phyloP scores from a whole-genome alignment of 2,113 vertebrate species.

The Struthio camelus region DNA sequence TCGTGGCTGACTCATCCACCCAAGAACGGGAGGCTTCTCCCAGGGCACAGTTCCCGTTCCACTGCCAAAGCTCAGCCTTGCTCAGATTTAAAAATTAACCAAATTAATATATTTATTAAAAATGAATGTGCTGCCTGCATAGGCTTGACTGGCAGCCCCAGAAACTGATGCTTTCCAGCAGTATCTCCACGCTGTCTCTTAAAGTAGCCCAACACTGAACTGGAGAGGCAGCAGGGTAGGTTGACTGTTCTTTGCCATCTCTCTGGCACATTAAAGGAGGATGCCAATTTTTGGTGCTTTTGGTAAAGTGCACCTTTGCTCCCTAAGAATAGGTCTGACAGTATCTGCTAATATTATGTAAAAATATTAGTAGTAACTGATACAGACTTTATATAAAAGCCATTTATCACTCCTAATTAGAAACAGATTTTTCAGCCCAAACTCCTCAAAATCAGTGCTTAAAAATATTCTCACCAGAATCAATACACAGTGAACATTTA shows the following conservation, averaged over 20 bases:
- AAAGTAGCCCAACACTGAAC: background rate
- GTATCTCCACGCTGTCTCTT: background rate
- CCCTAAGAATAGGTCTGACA: background rate
- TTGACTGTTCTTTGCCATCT: background rate
- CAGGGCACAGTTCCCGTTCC: background rate
- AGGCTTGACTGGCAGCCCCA: conserved; percentile 1
- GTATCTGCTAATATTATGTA: background rate
- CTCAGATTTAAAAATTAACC: conserved; percentile 12
- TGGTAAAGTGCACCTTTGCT: background rate
- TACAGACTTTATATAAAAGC: background rate
- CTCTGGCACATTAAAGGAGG: background rate
- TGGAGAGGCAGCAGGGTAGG: background rate
- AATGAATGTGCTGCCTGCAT: background rate
- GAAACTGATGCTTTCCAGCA: background rate
- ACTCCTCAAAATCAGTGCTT: background rate
- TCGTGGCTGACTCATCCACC: background rate
- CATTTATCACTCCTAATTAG: background rate
- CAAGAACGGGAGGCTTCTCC: conserved; percentile 8
- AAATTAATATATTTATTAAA: conserved; percentile 13
- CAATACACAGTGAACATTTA: background rate
- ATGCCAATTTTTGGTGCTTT: background rate
- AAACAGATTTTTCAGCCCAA: background rate
- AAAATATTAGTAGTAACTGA: background rate
- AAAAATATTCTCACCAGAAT: background rate
- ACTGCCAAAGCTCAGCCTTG: conserved; percentile 18